Evolutionary conservation across 2,888 invertebrate species (phyloP), one percentile per base, ranked within the genome.

Genomic region (Pterobdella sp.): DNA sequence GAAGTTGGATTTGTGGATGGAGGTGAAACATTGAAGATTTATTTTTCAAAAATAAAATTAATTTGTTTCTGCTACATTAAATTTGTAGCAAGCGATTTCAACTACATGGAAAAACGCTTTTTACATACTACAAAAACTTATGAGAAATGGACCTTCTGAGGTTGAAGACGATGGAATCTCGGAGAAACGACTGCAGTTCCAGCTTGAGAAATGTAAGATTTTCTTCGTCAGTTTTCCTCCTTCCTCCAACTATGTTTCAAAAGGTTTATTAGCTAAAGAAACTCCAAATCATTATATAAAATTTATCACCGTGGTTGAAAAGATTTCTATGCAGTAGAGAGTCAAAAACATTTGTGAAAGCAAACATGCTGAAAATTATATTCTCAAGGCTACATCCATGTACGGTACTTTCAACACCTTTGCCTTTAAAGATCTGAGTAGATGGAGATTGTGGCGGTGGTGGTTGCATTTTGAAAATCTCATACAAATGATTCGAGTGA

Each of bases 141-240:
- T 10, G 26, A 35, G 3, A 35, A 7, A n/a, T 4, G 7, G 18
- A 65, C 65, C 65, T 65, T 31, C 65, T 14, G 14, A 65, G 35
- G 35, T 32, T 32, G 35, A 32, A 35, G 65, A 65, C 65, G 32
- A 65, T 65, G 65, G 65, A 65, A 14, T 65, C 65, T 65, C 65
- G 26, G 31, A 65, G n/a, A n/a, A 32, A 65, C 3, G 32, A 35
- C n/a, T 65, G 65, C 65, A 65, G 14, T 29, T 65, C 35, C 3
- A 65, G 34, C 35, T 65, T 65, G 18, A 65, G 14, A n/a, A 65
- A 65, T 3, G 35, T 32, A 2, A 65, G 18, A 29, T 65, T 35
- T 18, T 65, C 65, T 7, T 29, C 65, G 3, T 29, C 65, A 29
- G 31, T 65, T 34, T n/a, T 35, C 34, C 65, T 35, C 32, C 14